Evolutionary conservation across 2,888 invertebrate species (phyloP).

Genomic region (Exephanes ischioxanthus): DNA sequence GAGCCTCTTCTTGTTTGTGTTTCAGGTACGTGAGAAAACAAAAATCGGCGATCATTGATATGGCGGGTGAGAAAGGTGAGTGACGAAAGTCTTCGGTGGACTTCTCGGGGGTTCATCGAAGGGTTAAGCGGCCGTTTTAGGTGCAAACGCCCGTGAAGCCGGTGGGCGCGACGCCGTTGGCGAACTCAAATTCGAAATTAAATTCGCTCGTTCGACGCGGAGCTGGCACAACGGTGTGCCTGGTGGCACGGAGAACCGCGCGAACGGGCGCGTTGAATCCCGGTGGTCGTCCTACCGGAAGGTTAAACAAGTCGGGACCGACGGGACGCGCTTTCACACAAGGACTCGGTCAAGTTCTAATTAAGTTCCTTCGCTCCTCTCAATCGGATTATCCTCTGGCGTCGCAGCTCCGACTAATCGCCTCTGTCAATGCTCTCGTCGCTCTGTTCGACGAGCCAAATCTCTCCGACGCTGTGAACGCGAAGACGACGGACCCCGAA

Average conservation of each 20-base stretch:
- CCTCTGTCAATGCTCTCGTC: constrained; percentile 15
- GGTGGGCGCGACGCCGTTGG: constrained; percentile 27
- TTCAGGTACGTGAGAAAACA: constrained; percentile 74
- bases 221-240: constrained; percentile 11
- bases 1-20: constrained; percentile 69
- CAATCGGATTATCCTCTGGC: constrained; percentile 64
- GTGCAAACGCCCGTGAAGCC: constrained; percentile 52
- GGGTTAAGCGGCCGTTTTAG: constrained; percentile 63
- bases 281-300: constrained; percentile 60
- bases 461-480: constrained; percentile 1
- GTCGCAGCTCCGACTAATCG: constrained; percentile 52
- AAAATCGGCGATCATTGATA: constrained; percentile 49
- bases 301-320: constrained; percentile 68
- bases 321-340: constrained; percentile 57
- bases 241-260: constrained; percentile 23
- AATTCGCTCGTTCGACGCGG: constrained; percentile 56
- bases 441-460: neutral
- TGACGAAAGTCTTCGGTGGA: constrained; percentile 49
- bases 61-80: constrained; percentile 48
- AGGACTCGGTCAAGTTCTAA: constrained; percentile 69
- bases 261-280: constrained; percentile 26
- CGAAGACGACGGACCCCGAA: constrained; percentile 4
- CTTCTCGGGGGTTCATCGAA: constrained; percentile 30
- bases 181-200: constrained; percentile 63
- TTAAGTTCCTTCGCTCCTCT: constrained; percentile 66